These are phyloP conservation scores for Drosophila falleni DNA, from an alignment of 2,888 invertebrate genomes.

Conservation along the genomic window DNA sequence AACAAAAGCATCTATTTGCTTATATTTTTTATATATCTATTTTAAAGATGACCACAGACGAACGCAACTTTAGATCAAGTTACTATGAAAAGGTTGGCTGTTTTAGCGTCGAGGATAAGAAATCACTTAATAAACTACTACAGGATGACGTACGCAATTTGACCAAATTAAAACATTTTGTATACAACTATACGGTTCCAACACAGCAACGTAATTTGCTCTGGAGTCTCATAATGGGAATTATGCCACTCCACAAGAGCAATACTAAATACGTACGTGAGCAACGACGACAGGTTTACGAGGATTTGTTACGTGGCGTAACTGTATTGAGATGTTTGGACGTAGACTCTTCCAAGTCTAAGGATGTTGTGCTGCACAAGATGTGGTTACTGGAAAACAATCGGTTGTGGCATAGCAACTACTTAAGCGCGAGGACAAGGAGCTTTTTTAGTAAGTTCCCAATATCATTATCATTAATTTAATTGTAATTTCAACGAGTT, in stretches of 20 bases:
- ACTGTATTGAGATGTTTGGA: conserved; percentile 89
- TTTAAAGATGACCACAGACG: conserved; percentile 87
- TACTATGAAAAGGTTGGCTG: conserved; percentile 96
- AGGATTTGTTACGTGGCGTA: conserved; percentile 90
- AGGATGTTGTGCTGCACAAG: conserved; percentile 89
- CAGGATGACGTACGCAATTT: conserved; percentile 90
- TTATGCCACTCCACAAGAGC: conserved; percentile 91
- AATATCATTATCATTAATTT: too few species aligned
- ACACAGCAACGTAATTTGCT: conserved; percentile 90
- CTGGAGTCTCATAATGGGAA: conserved; percentile 94
- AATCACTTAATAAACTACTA: conserved; percentile 94
- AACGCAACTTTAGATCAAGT: conserved; percentile 92
- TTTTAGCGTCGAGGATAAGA: conserved; percentile 95
- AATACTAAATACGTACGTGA: conserved; percentile 91
- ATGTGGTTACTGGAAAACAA: conserved; percentile 94
- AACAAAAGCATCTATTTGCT: too few species aligned
- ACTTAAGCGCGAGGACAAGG: conserved; percentile 92
- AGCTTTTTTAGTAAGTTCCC: conserved; percentile 87
- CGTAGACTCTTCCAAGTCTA: conserved; percentile 87
- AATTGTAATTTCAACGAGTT: neutral
- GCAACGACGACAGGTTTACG: conserved; percentile 90
- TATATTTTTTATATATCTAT: too few species aligned
- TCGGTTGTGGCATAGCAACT: conserved; percentile 83
- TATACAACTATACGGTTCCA: conserved; percentile 93
- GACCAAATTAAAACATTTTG: conserved; percentile 93